A percentile compares a stretch with the other conserved stretches of the same genome.
Conservation (phyloP, 1,140 invertebrate genomes). For the Penaeus vannamei region DNA sequence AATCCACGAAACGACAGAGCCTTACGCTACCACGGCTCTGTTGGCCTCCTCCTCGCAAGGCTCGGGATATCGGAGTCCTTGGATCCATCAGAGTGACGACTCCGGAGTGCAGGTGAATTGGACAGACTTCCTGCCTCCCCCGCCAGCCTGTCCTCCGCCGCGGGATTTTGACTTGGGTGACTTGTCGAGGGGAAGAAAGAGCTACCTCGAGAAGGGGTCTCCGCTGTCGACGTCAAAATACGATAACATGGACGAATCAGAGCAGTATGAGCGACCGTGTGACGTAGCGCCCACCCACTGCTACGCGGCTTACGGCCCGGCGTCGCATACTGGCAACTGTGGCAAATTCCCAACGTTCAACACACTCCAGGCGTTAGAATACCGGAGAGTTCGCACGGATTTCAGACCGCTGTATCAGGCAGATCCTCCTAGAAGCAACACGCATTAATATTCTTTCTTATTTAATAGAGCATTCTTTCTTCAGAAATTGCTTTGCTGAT, state of each 20-base stretch:
- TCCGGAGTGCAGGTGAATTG: constrained; percentile 62
- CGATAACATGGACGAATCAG: constrained; percentile 20
- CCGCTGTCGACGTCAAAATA: constrained; percentile 8
- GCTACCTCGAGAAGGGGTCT: neutral
- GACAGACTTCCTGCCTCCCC: constrained; percentile 63
- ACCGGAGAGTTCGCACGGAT: too few species aligned
- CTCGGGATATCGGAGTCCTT: constrained; percentile 23
- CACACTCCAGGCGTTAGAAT: neutral
- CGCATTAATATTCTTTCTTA: too few species aligned
- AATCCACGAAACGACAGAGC: constrained; percentile 54
- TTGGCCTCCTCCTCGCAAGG: constrained; percentile 58
- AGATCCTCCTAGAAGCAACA: too few species aligned
- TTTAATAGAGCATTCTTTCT: too few species aligned
- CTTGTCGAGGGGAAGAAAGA: neutral
- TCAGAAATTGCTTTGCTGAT: too few species aligned
- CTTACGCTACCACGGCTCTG: constrained; percentile 66
- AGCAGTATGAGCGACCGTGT: constrained; percentile 48
- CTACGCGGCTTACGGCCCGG: constrained; percentile 46
- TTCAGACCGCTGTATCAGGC: too few species aligned
- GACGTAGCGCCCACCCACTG: constrained; percentile 53
- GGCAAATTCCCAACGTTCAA: constrained; percentile 9
- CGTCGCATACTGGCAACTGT: neutral
- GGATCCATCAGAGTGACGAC: constrained; percentile 40
- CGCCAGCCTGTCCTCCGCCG: constrained; percentile 64
- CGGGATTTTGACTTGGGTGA: constrained; percentile 29